Conservation (phyloP, 2,888 invertebrate genomes). For the Drosophila rubida region DNA sequence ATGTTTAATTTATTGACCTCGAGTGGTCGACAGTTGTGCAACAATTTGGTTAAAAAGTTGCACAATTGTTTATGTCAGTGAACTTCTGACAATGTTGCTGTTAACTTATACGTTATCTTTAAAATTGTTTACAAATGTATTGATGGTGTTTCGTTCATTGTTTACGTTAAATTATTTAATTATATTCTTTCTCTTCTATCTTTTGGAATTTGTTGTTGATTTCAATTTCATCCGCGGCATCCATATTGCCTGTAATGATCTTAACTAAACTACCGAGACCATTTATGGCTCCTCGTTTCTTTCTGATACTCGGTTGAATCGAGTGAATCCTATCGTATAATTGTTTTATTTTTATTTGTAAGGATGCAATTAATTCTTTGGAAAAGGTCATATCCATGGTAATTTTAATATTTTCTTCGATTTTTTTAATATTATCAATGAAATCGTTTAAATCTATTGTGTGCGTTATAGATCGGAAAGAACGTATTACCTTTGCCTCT, state of each 20-base stretch:
- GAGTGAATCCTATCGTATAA: background rate
- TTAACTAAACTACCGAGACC: background rate
- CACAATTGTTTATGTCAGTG: background rate
- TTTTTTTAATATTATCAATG: background rate
- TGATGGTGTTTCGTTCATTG: slow-evolving; percentile 2
- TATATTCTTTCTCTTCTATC: background rate
- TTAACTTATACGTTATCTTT: background rate
- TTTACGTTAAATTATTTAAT: background rate
- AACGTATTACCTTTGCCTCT: background rate
- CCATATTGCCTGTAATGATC: slow-evolving; percentile 3
- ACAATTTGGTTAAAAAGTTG: background rate
- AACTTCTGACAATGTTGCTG: background rate
- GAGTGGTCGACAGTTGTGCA: background rate
- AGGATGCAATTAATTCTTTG: background rate
- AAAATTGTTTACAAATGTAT: background rate
- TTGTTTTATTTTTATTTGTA: background rate
- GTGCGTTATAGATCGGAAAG: background rate
- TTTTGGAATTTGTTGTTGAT: background rate
- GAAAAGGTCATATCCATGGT: background rate
- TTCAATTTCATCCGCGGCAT: background rate
- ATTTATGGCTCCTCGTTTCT: background rate
- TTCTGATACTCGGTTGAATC: background rate
- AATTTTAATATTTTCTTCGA: background rate
- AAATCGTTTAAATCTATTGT: slow-evolving; percentile 1
- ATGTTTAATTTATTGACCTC: background rate